Evolutionary conservation across 2,888 invertebrate genomes (phyloP).

Genomic region (Deroplatys truncata): DNA sequence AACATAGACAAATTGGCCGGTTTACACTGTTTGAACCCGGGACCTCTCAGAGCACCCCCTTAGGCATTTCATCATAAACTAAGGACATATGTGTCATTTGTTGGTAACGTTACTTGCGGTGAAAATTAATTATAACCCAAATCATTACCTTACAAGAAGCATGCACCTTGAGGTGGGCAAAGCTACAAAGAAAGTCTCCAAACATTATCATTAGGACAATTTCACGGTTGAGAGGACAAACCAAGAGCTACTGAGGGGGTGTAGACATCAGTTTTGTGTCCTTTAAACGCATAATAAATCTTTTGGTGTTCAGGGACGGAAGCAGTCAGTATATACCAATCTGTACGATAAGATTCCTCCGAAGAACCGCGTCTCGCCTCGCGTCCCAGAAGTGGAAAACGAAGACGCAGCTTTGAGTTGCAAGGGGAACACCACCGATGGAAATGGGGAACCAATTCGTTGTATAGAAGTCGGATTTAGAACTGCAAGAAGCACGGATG

Average conservation of each 20-base stretch:
- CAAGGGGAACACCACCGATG: conserved; percentile 14
- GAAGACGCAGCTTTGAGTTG: conserved; percentile 26
- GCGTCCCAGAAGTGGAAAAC: neutral
- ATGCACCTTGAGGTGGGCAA: too few relatives aligned
- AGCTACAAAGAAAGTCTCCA: too few relatives aligned
- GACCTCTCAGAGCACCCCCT: too few relatives aligned
- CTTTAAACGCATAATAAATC: conserved; percentile 19
- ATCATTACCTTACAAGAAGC: too few relatives aligned
- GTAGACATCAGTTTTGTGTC: neutral
- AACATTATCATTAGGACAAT: neutral
- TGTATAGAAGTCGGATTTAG: conserved; percentile 28
- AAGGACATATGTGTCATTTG: too few relatives aligned
- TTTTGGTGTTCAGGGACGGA: neutral
- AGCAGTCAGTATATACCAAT: neutral
- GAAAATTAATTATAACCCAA: too few relatives aligned
- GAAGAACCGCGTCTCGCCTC: neutral
- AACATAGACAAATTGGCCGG: too few relatives aligned
- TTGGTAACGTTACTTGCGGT: too few relatives aligned
- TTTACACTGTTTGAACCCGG: too few relatives aligned
- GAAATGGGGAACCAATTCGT: conserved; percentile 31
- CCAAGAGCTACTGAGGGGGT: neutral
- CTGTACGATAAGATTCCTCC: conserved; percentile 8
- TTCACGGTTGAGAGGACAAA: neutral
- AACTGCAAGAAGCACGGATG: conserved; percentile 8
- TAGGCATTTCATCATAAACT: too few relatives aligned